Conservation (phyloP, 2,888 invertebrate species). For the Aleiodes leptofemur region DNA sequence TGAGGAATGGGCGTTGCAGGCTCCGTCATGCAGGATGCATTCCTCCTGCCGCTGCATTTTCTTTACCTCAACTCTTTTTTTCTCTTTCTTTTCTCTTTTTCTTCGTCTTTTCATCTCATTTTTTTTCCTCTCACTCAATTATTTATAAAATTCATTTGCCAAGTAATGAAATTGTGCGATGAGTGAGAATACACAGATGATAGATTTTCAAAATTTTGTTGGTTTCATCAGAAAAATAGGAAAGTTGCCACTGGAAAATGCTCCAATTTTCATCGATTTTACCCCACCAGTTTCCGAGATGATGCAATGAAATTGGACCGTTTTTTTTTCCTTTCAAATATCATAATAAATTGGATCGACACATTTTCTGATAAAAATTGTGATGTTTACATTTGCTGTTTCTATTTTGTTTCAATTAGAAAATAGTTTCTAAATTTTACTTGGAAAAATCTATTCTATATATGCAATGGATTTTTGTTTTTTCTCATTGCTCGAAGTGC, state of each 20-base stretch:
- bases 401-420: neutral
- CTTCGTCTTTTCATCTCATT: conserved; percentile 4
- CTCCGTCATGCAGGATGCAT: conserved; percentile 43
- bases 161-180: too few relatives aligned
- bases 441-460: conserved; percentile 22
- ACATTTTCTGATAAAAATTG: too few relatives aligned
- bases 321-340: too few relatives aligned
- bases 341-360: too few relatives aligned
- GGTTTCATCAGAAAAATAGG: too few relatives aligned
- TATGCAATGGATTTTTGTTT: conserved; percentile 17
- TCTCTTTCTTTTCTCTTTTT: neutral
- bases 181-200: too few relatives aligned
- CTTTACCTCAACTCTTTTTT: conserved; percentile 20
- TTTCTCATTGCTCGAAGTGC: conserved; percentile 48
- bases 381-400: too few relatives aligned
- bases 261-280: too few relatives aligned
- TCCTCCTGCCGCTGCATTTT: conserved; percentile 27
- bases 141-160: neutral
- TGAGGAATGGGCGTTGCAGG: conserved; percentile 47
- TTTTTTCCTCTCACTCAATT: neutral
- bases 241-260: too few relatives aligned
- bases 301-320: too few relatives aligned
- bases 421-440: conserved; percentile 25
- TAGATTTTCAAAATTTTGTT: too few relatives aligned
- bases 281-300: too few relatives aligned